Base-by-base conservation (phyloP, 2,797 vertebrate genomes). In the Brachyalestes nurse region DNA sequence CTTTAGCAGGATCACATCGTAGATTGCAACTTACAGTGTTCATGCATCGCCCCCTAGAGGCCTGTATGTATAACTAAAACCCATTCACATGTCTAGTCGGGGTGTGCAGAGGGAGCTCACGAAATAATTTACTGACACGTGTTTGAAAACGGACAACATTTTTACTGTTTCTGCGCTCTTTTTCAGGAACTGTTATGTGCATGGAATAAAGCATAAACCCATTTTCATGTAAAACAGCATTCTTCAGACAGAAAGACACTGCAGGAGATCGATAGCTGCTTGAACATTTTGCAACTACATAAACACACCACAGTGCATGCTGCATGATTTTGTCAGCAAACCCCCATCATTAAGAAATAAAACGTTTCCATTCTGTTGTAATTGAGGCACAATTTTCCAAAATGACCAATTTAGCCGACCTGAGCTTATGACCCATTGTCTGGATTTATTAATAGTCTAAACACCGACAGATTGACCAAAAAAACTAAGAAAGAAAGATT, bases 41-140 rank as follows among this genome's bases (percentile, higher is more conserved):
- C 5, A 17, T 51, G 5, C 25, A 16, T 16, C 55, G 78, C 81
- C 81, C 4, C 71, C 83, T 67, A 42, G 3, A 42, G 81, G 72
- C 66, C 47, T 79, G 83, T 78, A 84, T 12, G 69, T 9, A 7
- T 19, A 28, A 34, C 34, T 34, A 34, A 34, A 34, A 34, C 34
- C 34, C 34, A 34, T 34, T 34, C 34, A 34, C 34, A 2, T 34
- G 34, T 34, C 34, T 4, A 34, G 34, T 4, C 34, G 34, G 34
- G 34, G 34, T 34, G 34, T 4, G 34, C 2, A 34, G 4, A 4
- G 34, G 34, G 34, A 4, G 34, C 2, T 2, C 34, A 34, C 12
- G 45, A 47, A 6, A 34, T 42, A 5, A 42, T 34, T n/a, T 70
- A 55, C 57, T 66, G 55, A 38, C 49, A n/a, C 6, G 34, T 9